Evolutionary conservation across 2,888 invertebrate genomes (phyloP).

Genomic region (Alloscopus bannaensis): DNA sequence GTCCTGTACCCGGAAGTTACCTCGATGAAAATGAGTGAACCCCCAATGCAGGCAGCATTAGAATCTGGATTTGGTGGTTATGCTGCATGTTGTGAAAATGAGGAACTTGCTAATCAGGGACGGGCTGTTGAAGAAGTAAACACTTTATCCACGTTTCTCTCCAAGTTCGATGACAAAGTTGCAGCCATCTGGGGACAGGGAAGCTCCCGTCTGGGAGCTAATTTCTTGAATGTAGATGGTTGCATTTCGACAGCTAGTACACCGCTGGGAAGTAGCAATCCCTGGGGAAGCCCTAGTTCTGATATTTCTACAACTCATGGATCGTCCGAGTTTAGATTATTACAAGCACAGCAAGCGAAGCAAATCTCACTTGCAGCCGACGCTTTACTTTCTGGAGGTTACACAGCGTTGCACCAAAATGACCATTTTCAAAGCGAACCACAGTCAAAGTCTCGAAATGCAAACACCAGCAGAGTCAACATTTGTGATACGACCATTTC

Average conservation of each 20-base stretch:
- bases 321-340: conserved; percentile 15
- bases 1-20: conserved; percentile 40
- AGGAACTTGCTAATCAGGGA: conserved; percentile 4
- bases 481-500: conserved; percentile 51
- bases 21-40: conserved; percentile 28
- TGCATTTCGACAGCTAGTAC: conserved; percentile 58
- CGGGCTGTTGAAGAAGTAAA: conserved; percentile 68
- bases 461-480: conserved; percentile 12
- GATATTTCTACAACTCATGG: conserved; percentile 43
- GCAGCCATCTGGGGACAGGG: conserved; percentile 72
- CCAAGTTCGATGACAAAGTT: conserved; percentile 72
- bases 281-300: conserved; percentile 64
- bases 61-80: conserved; percentile 31
- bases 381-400: conserved; percentile 46
- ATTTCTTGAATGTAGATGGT: conserved; percentile 41
- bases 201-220: conserved; percentile 29
- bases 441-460: conserved; percentile 17
- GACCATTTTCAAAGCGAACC: conserved; percentile 45
- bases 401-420: conserved; percentile 20
- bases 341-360: conserved; percentile 36
- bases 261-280: conserved; percentile 56
- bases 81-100: conserved; percentile 34
- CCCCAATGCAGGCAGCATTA: conserved; percentile 27
- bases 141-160: conserved; percentile 70
- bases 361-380: conserved; percentile 53